These are phyloP conservation scores for Loripinus fragilis DNA, from an alignment of 2,888 invertebrate species.

Conservation along the genomic window DNA sequence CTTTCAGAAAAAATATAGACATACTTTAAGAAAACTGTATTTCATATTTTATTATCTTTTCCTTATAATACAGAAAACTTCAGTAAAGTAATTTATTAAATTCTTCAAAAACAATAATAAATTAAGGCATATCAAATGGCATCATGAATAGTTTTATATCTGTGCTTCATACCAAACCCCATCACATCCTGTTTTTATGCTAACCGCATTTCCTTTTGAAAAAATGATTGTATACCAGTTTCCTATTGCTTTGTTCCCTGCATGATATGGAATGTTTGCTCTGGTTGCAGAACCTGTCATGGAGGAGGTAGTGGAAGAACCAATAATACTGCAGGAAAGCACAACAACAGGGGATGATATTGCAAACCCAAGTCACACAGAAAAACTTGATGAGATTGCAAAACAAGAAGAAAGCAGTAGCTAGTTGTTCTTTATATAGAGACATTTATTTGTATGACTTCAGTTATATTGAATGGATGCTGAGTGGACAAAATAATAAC, in stretches of 20 bases:
- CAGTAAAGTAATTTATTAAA: too few relatives aligned
- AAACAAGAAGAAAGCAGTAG: conserved; percentile 21
- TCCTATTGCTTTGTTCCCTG: conserved; percentile 7
- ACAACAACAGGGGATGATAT: conserved; percentile 69
- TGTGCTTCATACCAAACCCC: too few relatives aligned
- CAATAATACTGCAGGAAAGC: conserved; percentile 60
- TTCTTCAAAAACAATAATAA: too few relatives aligned
- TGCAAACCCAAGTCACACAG: conserved; percentile 72
- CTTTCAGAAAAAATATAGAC: too few relatives aligned
- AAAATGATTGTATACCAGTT: too few relatives aligned
- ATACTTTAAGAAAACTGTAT: too few relatives aligned
- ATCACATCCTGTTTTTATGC: too few relatives aligned
- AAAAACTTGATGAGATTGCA: conserved; percentile 64
- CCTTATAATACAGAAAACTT: too few relatives aligned
- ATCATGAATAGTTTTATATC: too few relatives aligned
- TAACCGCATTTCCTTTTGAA: too few relatives aligned
- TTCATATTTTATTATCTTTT: too few relatives aligned
- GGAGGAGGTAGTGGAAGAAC: conserved; percentile 71
- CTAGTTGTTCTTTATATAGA: conserved; percentile 5
- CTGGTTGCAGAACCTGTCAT: conserved; percentile 51
- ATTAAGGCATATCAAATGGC: too few relatives aligned
- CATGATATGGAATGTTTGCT: conserved; percentile 37
- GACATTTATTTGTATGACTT: neutral
- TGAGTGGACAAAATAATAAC: neutral
- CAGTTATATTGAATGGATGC: neutral